A percentile compares a stretch with the other conserved stretches of the same genome.
Evolutionary conservation across 2,113 vertebrate species (phyloP).

Genomic region (Epinephelus moara): DNA sequence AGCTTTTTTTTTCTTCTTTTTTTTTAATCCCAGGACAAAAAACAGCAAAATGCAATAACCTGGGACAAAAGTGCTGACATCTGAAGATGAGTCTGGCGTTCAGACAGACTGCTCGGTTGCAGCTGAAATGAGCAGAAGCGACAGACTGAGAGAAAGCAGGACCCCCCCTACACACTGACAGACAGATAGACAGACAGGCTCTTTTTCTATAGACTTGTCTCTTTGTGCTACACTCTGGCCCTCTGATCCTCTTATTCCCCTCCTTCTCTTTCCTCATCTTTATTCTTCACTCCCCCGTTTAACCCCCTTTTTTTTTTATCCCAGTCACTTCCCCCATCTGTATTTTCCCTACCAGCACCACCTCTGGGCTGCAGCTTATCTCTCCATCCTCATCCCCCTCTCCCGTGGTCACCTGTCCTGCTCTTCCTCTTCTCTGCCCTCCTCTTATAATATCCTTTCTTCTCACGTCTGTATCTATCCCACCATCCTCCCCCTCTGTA

Average conservation of each 20-base stretch:
- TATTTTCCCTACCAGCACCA: slow-evolving; percentile 15
- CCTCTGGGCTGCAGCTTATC: slow-evolving; percentile 21
- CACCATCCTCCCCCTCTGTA: neutral
- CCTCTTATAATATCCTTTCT: slow-evolving; percentile 20
- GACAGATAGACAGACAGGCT: slow-evolving; percentile 25
- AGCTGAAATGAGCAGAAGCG: slow-evolving; percentile 43
- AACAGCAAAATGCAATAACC: slow-evolving; percentile 69
- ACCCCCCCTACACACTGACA: neutral
- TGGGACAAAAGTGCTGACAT: slow-evolving; percentile 70
- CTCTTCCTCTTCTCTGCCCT: neutral
- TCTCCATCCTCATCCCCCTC: slow-evolving; percentile 2
- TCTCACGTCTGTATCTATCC: slow-evolving; percentile 26
- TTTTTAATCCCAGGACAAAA: neutral
- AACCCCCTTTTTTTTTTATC: neutral
- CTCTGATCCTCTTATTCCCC: slow-evolving; percentile 18
- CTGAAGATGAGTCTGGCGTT: slow-evolving; percentile 49
- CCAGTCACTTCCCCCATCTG: slow-evolving; percentile 24
- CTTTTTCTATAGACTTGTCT: slow-evolving; percentile 7
- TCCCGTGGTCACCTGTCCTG: slow-evolving; percentile 23
- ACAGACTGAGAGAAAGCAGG: slow-evolving; percentile 28
- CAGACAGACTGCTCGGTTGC: slow-evolving; percentile 21
- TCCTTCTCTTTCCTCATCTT: slow-evolving; percentile 15
- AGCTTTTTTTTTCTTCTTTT: neutral
- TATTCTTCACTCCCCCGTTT: slow-evolving; percentile 15
- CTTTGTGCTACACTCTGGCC: slow-evolving; percentile 1